Evolutionary conservation across 2,113 vertebrate species (phyloP).

Genomic region (Platysternon megacephalum): DNA sequence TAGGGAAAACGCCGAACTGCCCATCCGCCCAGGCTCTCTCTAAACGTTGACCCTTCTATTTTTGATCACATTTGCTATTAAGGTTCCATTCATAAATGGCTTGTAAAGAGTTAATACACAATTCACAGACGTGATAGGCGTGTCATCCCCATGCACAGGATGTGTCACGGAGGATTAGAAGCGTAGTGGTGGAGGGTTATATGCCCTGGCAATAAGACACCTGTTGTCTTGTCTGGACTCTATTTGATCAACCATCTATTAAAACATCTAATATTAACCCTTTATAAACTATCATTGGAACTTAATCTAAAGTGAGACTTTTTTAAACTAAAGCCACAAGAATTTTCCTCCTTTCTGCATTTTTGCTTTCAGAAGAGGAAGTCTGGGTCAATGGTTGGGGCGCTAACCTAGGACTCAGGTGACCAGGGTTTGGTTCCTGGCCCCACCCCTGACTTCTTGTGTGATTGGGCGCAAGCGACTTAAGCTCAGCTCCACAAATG

Average conservation of each 20-base stretch:
- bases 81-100: fast-evolving
- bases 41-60: too few species aligned
- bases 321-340: conserved; percentile 41
- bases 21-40: too few species aligned
- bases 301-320: background rate
- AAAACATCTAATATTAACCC: conserved; percentile 58
- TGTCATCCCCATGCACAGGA: conserved; percentile 64
- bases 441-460: background rate
- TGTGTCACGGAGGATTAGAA: conserved; percentile 68
- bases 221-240: conserved; percentile 68
- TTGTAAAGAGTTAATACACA: conserved; percentile 60
- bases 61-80: fast-evolving
- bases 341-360: conserved; percentile 16
- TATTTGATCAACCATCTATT: conserved; percentile 69
- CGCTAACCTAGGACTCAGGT: fast-evolving
- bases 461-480: fast-evolving
- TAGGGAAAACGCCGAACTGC: background rate
- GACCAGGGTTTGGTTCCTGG: fast-evolving
- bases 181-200: conserved; percentile 55
- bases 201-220: conserved; percentile 67
- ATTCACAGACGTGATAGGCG: conserved; percentile 61
- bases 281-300: conserved; percentile 62
- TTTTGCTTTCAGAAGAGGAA: conserved; percentile 24
- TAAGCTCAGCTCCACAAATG: background rate
- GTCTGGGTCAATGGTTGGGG: background rate